Percentiles rank a stretch among this genome's conserved stretches.
These are phyloP conservation scores for Amblyteles armatorius DNA, from an alignment of 2,888 invertebrate species.

Conservation along the genomic window DNA sequence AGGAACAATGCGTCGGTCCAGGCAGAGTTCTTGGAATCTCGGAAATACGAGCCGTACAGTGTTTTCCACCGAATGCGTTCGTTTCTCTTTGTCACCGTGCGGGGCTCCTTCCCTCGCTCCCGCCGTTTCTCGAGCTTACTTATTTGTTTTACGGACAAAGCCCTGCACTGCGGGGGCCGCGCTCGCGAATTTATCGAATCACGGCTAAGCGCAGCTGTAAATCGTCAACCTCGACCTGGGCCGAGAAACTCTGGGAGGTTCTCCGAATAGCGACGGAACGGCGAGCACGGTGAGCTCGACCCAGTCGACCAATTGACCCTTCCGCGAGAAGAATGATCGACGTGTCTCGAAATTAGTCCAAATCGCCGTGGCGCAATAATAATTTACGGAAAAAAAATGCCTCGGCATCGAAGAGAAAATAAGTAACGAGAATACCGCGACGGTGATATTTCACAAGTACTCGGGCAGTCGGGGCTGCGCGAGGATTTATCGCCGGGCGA, in stretches of 20 bases:
- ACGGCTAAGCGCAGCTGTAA: conserved; percentile 57
- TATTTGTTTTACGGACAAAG: conserved; percentile 65
- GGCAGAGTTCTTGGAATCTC: conserved; percentile 61
- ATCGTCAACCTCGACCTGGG: conserved; percentile 13
- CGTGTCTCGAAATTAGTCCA: neutral
- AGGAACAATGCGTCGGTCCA: conserved; percentile 69
- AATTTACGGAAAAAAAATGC: too few relatives aligned
- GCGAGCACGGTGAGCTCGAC: too few relatives aligned
- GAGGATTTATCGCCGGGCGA: neutral
- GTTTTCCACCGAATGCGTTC: conserved; percentile 62
- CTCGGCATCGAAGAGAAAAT: neutral
- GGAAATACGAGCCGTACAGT: conserved; percentile 64
- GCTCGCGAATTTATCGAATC: conserved; percentile 64
- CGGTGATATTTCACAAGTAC: neutral
- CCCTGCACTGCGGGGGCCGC: conserved; percentile 18
- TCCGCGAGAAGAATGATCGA: neutral
- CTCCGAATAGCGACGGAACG: conserved; percentile 1
- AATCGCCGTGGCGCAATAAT: too few relatives aligned
- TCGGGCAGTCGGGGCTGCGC: neutral
- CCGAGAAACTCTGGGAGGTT: neutral
- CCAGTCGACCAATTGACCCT: neutral
- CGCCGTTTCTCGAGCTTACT: conserved; percentile 43
- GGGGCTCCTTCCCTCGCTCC: conserved; percentile 9
- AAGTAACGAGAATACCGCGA: neutral
- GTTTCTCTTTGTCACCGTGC: conserved; percentile 55